Conservation (phyloP, 2,797 vertebrate species). For the Pangasius krempfi region DNA sequence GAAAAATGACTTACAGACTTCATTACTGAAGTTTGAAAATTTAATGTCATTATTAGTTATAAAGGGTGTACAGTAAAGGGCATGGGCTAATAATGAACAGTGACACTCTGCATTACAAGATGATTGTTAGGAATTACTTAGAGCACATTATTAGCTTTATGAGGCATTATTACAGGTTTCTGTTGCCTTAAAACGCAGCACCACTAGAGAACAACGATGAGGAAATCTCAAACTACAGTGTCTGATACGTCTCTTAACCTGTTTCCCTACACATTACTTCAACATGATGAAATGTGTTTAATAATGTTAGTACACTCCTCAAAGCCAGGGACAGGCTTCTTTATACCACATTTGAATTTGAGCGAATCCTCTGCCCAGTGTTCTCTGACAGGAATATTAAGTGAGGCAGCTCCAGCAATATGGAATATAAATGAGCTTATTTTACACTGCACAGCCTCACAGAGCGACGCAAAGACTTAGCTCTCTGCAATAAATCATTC, state of each 20-base stretch:
- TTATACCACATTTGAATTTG: conserved; percentile 71
- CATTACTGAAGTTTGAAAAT: not conserved
- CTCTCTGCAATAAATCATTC: conserved; percentile 88
- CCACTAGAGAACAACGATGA: not conserved
- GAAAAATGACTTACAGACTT: not conserved
- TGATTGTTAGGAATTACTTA: not conserved
- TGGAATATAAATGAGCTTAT: conserved; percentile 89
- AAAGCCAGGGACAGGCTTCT: conserved; percentile 72
- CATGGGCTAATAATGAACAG: not conserved
- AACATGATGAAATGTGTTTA: conserved; percentile 79
- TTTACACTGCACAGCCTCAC: conserved; percentile 83
- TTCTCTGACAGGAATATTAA: conserved; percentile 86
- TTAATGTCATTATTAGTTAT: not conserved
- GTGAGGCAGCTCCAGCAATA: conserved; percentile 79
- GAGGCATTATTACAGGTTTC: not conserved
- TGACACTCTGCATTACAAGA: not conserved
- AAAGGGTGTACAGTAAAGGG: not conserved
- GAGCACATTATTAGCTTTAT: not conserved
- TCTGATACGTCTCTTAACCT: conserved; percentile 63
- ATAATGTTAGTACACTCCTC: conserved; percentile 80
- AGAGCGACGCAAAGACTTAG: conserved; percentile 80
- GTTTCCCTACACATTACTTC: conserved; percentile 61
- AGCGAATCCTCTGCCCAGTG: conserved; percentile 75
- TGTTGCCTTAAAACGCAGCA: not conserved
- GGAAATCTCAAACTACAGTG: conserved; percentile 53